A percentile compares a stretch with the other conserved stretches of the same genome.
Evolutionary conservation across 2,113 vertebrate species (phyloP).

Genomic region (Myotis lucifugus): DNA sequence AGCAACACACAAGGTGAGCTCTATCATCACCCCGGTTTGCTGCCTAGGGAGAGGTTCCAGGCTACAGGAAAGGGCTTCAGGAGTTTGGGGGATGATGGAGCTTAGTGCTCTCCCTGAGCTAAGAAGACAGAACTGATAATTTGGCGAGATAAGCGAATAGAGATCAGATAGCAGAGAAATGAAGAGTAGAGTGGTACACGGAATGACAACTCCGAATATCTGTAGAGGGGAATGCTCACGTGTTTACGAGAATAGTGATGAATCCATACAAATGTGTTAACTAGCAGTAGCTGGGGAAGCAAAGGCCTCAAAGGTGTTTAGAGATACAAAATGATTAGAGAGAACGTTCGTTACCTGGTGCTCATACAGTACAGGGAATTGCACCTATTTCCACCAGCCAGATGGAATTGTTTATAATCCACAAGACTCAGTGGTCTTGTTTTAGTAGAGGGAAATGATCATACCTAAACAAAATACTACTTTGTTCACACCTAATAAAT

Average conservation of each 20-base stretch:
- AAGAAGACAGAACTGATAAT: background rate
- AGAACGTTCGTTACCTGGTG: background rate
- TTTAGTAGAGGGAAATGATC: background rate
- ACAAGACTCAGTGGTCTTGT: background rate
- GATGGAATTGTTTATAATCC: background rate
- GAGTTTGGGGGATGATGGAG: background rate
- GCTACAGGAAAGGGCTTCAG: background rate
- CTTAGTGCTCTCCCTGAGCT: background rate
- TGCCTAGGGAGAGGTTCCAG: background rate
- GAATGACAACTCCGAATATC: background rate
- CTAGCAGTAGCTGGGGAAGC: background rate
- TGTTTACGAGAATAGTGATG: background rate
- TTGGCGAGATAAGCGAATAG: background rate
- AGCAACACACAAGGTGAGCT: background rate
- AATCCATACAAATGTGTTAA: background rate
- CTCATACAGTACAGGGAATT: background rate
- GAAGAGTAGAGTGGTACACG: background rate
- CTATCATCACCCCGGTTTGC: background rate
- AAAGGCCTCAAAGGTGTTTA: background rate
- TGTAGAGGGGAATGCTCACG: background rate
- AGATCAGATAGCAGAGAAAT: background rate
- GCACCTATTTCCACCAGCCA: background rate
- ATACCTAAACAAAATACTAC: background rate
- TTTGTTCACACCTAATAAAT: background rate
- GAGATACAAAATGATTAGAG: background rate